Evolutionary conservation across 2,888 invertebrate species (phyloP), one percentile per base, ranked within the genome.

Genomic region (Erynnis tages): DNA sequence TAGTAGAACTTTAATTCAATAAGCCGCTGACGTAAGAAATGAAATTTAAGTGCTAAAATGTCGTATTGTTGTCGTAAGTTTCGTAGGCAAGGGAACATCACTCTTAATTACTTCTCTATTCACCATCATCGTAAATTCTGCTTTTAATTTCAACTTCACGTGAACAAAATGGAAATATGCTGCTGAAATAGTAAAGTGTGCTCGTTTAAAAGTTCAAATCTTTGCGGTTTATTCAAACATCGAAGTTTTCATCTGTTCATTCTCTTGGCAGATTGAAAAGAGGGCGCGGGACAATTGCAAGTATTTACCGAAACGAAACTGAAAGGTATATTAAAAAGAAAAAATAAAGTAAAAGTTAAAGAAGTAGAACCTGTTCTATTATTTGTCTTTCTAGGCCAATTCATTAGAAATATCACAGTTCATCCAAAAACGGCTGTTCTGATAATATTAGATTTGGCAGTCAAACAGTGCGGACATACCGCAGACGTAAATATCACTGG

Each of bases 401-500:
- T 25, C 16, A 49, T 50, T 50, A 19, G 47, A 76, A 79, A 82
- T 69, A 71, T 71, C 76, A 77, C 50, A 79, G 82, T 75, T 82
- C 80, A 71, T 67, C 70, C 69, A 59, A 77, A 81, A 83, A 79
- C 73, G 73, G 73, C 59, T 59, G 62, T 59, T 59, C 70, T 64
- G 64, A 69, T 73, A 79, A 77, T 80, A 81, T 73, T 68, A 69
- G 63, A 71, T 70, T 81, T 82, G 82, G 84, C 85, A 83, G 56
- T 60, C 59, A 43, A 56, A 54, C 58, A 52, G 19, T 27, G 48
- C 53, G 44, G 69, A 73, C 76, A 66, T 60, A 57, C 63, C 65
- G 65, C 65, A 53, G 43, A 48, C 72, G 67, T 64, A 86, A 86
- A 88, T 87, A 82, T 84, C 86, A 87, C 71, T 85, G 67, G 83